phyloP scores from a whole-genome alignment of 2,888 invertebrate genomes.

The Thereva unica region DNA sequence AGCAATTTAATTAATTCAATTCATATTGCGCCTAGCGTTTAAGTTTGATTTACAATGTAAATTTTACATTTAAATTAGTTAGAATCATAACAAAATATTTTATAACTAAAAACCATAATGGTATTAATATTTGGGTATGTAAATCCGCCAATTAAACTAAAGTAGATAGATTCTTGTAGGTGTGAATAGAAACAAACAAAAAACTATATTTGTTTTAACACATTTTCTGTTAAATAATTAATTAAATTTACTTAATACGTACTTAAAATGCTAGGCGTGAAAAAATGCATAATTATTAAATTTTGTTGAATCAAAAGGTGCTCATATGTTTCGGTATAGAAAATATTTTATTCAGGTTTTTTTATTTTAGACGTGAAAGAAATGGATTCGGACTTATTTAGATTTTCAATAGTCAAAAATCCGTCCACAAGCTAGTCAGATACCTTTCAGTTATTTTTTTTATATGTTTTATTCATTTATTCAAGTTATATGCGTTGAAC shows the following conservation, averaged over 20 bases:
- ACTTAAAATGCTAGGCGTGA: neutral
- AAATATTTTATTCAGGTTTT: constrained; percentile 2
- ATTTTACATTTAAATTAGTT: too few relatives aligned
- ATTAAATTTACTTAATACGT: neutral
- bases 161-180: too few relatives aligned
- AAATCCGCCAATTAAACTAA: too few relatives aligned
- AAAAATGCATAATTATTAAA: constrained; percentile 4
- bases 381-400: neutral
- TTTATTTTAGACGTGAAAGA: constrained; percentile 4
- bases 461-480: too few relatives aligned
- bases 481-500: too few relatives aligned
- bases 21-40: too few relatives aligned
- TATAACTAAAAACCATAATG: too few relatives aligned
- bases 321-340: constrained; percentile 39
- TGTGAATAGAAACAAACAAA: neutral
- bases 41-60: too few relatives aligned
- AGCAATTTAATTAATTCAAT: too few relatives aligned
- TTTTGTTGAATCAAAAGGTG: constrained; percentile 46
- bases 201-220: neutral
- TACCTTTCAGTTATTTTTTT: neutral
- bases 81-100: too few relatives aligned
- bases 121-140: too few relatives aligned
- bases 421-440: constrained; percentile 43
- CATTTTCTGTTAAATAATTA: constrained; percentile 3
- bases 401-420: constrained; percentile 37